Base-by-base conservation (phyloP, 2,888 invertebrate species). In the Euzophera pinguis region DNA sequence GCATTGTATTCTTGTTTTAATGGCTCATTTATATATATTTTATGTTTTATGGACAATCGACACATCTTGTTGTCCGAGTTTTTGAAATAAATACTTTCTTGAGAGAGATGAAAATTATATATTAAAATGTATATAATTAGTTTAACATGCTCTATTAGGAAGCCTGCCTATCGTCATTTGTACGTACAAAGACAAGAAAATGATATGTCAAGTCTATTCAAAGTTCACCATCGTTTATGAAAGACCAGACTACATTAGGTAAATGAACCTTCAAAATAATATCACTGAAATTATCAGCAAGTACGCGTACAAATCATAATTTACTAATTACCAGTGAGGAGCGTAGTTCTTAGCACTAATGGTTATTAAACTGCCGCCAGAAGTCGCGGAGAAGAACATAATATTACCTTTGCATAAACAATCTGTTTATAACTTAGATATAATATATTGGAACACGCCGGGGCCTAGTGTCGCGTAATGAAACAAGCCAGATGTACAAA, bases 401-500 rank as follows among this genome's bases (percentile, higher is more conserved):
- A 42, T 41, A 48, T 53, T 41, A 53, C 42, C 32, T 48, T 53
- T 53, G 52, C 43, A 53, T 53, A 50, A 39, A 48, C 50, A 54
- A 54, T 56, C 51, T 54, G 54, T 53, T 51, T 53, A 47, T 53
- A 53, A 54, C 38, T 51, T 47, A 34, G 52, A 53, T 60, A 52
- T 54, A 57, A 57, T 58, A 57, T 63, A 64, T 65, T 62, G 63
- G 58, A 59, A 64, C 59, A 61, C 54, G 57, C 37, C 52, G 52
- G 56, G 55, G 66, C 66, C 63, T 64, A 62, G 60, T 64, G 57
- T 59, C 64, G 67, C 68, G 73, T 80, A 81, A 84, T 84, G 84
- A 84, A 83, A 84, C 78, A 82, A 80, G 76, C 81, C 82, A 81
- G 82, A 84, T 82, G 82, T 81, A 81, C 78, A 79, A 78, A 81